phyloP scores from a whole-genome alignment of 2,113 vertebrate species.

The Rhipidura dahli region DNA sequence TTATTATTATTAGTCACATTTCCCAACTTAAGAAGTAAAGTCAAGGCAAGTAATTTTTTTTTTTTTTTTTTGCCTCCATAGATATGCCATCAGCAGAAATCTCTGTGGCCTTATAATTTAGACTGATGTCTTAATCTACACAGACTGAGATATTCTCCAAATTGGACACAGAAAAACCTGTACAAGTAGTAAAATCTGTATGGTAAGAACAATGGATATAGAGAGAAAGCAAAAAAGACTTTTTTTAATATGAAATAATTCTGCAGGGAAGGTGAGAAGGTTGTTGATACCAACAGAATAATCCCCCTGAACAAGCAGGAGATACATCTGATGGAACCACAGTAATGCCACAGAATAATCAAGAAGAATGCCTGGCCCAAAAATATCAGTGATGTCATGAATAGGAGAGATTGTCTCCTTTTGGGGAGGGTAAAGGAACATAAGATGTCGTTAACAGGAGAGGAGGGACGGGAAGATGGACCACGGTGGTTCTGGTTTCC shows the following conservation, averaged over 20 bases:
- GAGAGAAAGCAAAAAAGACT: neutral
- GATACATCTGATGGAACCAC: neutral
- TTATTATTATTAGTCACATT: neutral
- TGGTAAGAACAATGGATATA: neutral
- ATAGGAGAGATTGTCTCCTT: neutral
- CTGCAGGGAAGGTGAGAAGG: neutral
- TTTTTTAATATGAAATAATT: neutral
- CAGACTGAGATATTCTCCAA: neutral
- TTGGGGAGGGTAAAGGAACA: neutral
- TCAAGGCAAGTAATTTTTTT: neutral
- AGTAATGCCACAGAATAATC: neutral
- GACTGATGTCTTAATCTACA: neutral
- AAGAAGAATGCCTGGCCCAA: neutral
- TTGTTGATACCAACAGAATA: neutral
- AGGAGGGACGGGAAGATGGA: neutral
- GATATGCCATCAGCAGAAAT: neutral
- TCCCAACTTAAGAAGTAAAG: neutral
- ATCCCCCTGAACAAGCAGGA: neutral
- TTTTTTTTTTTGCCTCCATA: neutral
- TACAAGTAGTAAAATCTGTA: neutral
- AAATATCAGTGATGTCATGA: neutral
- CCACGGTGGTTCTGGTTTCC: accelerated
- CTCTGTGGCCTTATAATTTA: neutral
- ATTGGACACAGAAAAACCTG: neutral
- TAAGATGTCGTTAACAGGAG: neutral